Percentiles rank a stretch among this genome's conserved stretches.
Evolutionary conservation across 2,797 vertebrate genomes (phyloP).

Genomic region (Cetoscarus ocellatus): DNA sequence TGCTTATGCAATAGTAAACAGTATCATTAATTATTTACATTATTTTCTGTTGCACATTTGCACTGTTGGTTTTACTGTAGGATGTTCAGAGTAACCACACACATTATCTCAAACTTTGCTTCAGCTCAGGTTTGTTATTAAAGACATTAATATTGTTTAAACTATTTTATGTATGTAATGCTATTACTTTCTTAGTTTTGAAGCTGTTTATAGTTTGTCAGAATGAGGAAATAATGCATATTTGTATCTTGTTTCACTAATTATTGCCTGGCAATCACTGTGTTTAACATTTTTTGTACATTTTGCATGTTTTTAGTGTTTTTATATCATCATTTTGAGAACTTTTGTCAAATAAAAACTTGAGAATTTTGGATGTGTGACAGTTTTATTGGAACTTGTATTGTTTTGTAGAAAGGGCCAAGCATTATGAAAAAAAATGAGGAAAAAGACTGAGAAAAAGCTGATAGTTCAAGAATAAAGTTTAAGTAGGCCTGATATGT

Average conservation of each 20-base stretch:
- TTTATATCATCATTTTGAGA: background rate
- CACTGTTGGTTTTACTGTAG: conserved; percentile 5
- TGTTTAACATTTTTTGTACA: conserved; percentile 32
- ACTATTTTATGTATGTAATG: conserved; percentile 13
- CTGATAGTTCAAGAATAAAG: too few species aligned
- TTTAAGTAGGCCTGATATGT: too few species aligned
- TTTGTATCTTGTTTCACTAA: conserved; percentile 17
- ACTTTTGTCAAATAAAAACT: conserved; percentile 55
- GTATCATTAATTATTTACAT: conserved; percentile 29
- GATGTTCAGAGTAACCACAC: conserved; percentile 34
- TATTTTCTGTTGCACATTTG: conserved; percentile 14
- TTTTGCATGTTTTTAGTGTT: conserved; percentile 33
- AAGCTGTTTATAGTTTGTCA: conserved; percentile 26
- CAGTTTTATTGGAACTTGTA: background rate
- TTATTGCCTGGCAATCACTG: conserved; percentile 61
- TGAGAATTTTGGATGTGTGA: background rate
- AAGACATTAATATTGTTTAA: conserved; percentile 17
- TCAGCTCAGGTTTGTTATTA: conserved; percentile 62
- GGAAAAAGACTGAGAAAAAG: too few species aligned
- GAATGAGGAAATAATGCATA: conserved; percentile 5
- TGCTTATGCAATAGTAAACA: conserved; percentile 11
- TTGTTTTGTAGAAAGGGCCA: too few species aligned
- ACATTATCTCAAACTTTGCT: conserved; percentile 21
- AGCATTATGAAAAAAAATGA: too few species aligned
- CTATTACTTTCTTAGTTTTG: conserved; percentile 10